phyloP scores from a whole-genome alignment of 2,797 vertebrate species.

The Ceyx erithaca region DNA sequence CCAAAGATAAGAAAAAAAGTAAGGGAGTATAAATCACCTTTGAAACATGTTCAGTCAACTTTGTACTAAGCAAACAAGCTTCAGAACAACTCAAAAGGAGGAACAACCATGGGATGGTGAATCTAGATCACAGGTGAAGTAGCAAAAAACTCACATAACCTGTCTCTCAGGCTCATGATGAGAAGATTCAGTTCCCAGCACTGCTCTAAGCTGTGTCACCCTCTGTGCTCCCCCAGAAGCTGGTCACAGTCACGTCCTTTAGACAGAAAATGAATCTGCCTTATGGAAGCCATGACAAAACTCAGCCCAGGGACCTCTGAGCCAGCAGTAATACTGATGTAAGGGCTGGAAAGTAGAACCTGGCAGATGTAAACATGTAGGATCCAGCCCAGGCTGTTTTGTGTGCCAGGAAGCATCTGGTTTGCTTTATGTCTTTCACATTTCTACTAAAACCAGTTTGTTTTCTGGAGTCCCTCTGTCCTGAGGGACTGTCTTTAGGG shows the following conservation, averaged over 20 bases:
- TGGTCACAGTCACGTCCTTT: neutral
- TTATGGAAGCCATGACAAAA: neutral
- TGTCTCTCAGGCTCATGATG: neutral
- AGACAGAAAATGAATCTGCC: neutral
- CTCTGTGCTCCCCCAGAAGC: neutral
- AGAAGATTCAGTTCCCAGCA: neutral
- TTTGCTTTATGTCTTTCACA: neutral
- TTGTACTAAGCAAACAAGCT: neutral
- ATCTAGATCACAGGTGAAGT: neutral
- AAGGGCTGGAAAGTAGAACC: constrained; percentile 3
- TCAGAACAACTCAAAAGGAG: neutral
- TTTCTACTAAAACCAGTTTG: neutral
- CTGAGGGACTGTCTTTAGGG: neutral
- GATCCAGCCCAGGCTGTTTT: neutral
- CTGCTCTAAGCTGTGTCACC: neutral
- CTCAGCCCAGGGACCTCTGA: neutral
- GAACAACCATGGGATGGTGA: neutral
- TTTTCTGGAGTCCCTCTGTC: neutral
- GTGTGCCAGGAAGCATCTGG: neutral
- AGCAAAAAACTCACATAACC: neutral
- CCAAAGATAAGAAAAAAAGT: neutral
- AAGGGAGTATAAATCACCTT: neutral
- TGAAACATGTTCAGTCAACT: neutral
- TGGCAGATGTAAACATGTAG: neutral
- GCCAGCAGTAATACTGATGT: neutral